Percentiles rank a stretch among this genome's conserved stretches.
These are phyloP conservation scores for Microdon myrmicae DNA, from an alignment of 2,888 invertebrate species.

Conservation along the genomic window DNA sequence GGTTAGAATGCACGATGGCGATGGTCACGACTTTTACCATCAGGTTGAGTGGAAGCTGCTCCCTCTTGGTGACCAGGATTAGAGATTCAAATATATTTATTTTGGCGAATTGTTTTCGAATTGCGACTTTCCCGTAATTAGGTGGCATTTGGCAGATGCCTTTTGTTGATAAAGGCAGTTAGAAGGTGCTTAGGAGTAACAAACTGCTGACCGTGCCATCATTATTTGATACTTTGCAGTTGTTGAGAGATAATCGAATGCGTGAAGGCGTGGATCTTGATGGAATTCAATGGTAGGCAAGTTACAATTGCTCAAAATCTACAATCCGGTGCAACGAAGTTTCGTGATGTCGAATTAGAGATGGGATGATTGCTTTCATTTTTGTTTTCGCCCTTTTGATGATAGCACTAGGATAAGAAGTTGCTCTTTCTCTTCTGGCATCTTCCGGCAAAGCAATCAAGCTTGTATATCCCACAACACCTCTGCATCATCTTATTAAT, in stretches of 20 bases:
- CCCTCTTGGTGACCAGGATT: constrained; percentile 24
- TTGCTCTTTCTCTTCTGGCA: too few species aligned
- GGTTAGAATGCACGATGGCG: constrained; percentile 47
- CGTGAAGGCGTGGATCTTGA: constrained; percentile 51
- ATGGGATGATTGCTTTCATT: too few species aligned
- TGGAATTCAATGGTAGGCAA: constrained; percentile 27
- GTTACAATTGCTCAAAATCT: constrained; percentile 19
- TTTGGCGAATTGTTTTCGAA: constrained; percentile 22
- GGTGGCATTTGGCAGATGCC: constrained; percentile 47
- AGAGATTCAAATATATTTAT: constrained; percentile 32
- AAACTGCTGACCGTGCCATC: constrained; percentile 21
- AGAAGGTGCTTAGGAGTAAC: constrained; percentile 34
- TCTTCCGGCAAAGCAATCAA: too few species aligned
- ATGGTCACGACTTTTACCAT: constrained; percentile 38
- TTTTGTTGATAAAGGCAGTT: constrained; percentile 34
- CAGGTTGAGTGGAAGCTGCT: constrained; percentile 2
- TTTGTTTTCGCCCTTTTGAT: too few species aligned
- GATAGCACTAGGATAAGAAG: too few species aligned
- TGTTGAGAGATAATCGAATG: constrained; percentile 40
- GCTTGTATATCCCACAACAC: too few species aligned
- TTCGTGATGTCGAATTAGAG: constrained; percentile 39
- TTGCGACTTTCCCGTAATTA: constrained; percentile 48
- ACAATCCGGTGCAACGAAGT: neutral
- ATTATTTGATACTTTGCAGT: constrained; percentile 6
- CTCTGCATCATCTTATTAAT: too few species aligned